phyloP scores from a whole-genome alignment of 2,888 invertebrate species.

The Papilio demoleus region DNA sequence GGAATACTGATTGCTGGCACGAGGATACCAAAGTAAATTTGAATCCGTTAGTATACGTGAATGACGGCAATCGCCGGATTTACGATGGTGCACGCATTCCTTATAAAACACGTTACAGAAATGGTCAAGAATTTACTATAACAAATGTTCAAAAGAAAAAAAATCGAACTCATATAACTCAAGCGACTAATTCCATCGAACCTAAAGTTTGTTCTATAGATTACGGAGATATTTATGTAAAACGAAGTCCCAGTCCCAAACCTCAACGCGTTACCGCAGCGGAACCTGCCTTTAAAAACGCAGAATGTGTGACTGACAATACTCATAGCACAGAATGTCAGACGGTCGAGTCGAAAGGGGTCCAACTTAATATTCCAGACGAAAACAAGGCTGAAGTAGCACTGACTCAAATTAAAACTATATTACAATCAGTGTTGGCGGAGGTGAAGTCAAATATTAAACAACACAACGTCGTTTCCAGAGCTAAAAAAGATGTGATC shows the following conservation, averaged over 20 bases:
- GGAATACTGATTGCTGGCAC: conserved; percentile 50
- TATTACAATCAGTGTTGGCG: conserved; percentile 67
- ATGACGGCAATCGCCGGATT: conserved; percentile 39
- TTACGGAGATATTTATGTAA: conserved; percentile 58
- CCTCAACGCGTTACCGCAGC: conserved; percentile 43
- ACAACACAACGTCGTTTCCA: conserved; percentile 49
- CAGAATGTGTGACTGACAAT: conserved; percentile 54
- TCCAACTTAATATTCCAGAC: conserved; percentile 46
- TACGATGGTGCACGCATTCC: conserved; percentile 23
- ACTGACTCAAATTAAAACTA: conserved; percentile 70
- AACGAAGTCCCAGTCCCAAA: conserved; percentile 43
- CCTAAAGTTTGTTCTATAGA: conserved; percentile 59
- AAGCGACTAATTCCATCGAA: conserved; percentile 43
- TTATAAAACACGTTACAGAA: conserved; percentile 35
- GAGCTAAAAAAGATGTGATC: conserved; percentile 62
- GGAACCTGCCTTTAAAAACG: conserved; percentile 45
- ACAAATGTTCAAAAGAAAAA: conserved; percentile 38
- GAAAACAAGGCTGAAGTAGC: conserved; percentile 65
- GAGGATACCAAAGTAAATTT: conserved; percentile 51
- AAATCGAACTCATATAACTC: conserved; percentile 41
- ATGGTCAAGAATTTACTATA: conserved; percentile 36
- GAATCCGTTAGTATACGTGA: conserved; percentile 48
- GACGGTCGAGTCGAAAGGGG: conserved; percentile 50
- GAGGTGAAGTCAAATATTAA: conserved; percentile 68
- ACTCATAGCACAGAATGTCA: conserved; percentile 58